These are phyloP conservation scores for Ceuthmochares aereus DNA, from an alignment of 2,113 vertebrate genomes.

Conservation along the genomic window DNA sequence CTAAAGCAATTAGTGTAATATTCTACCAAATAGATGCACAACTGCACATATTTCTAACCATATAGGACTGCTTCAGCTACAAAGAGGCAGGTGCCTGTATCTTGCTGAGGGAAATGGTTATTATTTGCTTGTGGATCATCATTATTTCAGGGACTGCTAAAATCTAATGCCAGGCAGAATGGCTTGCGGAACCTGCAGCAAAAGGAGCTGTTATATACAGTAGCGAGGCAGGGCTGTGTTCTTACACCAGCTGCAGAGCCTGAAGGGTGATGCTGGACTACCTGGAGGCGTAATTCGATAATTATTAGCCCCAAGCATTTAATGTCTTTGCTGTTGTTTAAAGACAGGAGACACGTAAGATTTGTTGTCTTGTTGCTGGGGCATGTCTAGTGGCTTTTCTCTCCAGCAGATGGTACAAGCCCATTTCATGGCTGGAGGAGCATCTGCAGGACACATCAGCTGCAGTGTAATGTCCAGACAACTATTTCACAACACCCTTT, in stretches of 20 bases:
- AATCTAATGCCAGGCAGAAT: neutral
- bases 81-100: neutral
- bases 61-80: neutral
- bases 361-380: neutral
- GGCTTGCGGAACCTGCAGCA: neutral
- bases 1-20: neutral
- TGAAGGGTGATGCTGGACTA: neutral
- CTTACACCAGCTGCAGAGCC: neutral
- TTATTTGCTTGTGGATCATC: neutral
- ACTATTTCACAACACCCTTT: neutral
- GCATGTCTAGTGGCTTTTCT: neutral
- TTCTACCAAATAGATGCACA: neutral
- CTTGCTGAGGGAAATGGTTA: neutral
- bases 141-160: neutral
- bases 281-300: neutral
- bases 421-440: neutral
- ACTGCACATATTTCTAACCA: rapidly evolving
- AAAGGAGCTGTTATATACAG: neutral
- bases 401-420: neutral
- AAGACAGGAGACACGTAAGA: neutral
- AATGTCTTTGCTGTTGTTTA: neutral
- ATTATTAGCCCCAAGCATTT: neutral
- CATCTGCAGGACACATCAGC: neutral
- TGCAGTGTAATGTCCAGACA: neutral
- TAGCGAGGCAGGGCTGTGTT: neutral